Evolutionary conservation across 2,113 vertebrate species (phyloP).

Genomic region (Lepidothrix coronata): DNA sequence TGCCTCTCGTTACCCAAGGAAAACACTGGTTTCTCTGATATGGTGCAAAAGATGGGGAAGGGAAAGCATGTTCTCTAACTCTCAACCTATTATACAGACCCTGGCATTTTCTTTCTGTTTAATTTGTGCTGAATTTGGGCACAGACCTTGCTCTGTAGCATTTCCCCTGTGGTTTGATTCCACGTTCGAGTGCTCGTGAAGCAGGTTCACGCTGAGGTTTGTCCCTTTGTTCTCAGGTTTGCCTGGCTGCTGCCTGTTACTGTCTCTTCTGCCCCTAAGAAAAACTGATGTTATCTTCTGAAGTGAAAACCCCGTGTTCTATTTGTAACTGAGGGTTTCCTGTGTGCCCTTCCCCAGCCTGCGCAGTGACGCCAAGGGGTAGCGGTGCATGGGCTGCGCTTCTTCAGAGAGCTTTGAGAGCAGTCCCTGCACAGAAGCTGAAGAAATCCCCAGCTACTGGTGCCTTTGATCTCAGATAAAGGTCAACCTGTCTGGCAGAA

Average conservation of each 20-base stretch:
- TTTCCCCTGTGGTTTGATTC: neutral
- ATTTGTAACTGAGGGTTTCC: constrained; percentile 20
- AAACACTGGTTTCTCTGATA: neutral
- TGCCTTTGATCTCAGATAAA: constrained; percentile 52
- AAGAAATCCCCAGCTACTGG: constrained; percentile 42
- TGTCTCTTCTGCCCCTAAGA: constrained; percentile 17
- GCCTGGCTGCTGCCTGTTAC: constrained; percentile 26
- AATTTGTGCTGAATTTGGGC: neutral
- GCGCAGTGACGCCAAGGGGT: neutral
- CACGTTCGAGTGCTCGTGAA: neutral
- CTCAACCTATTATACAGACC: neutral
- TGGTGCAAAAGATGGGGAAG: neutral
- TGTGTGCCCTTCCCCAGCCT: neutral
- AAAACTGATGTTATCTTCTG: constrained; percentile 41
- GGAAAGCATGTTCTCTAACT: neutral
- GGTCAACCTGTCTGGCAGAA: constrained; percentile 47
- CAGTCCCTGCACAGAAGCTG: neutral
- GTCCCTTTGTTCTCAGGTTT: constrained; percentile 37
- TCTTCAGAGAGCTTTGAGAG: neutral
- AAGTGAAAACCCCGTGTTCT: neutral
- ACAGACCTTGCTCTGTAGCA: neutral
- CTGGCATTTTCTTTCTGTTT: neutral
- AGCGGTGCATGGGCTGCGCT: fast-evolving
- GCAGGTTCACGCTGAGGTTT: neutral
- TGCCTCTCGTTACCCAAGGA: neutral